Conservation (phyloP, 2,888 invertebrate genomes). For the Tubulanus polymorphus region DNA sequence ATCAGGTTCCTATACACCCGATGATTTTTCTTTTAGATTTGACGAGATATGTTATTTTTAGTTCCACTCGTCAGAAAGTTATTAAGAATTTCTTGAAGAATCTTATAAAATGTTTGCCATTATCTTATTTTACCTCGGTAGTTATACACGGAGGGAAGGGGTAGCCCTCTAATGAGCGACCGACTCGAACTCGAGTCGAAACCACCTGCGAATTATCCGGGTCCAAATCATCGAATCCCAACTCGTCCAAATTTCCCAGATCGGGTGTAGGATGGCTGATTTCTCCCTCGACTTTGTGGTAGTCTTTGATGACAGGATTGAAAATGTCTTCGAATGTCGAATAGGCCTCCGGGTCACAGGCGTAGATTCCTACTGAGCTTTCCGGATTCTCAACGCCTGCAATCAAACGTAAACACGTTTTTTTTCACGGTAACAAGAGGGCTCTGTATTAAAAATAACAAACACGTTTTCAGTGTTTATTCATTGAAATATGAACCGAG, state of each 20-base stretch:
- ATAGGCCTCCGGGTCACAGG: constrained; percentile 38
- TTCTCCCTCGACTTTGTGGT: constrained; percentile 27
- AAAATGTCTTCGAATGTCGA: constrained; percentile 32
- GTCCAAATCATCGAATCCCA: constrained; percentile 78
- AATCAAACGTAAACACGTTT: too few species aligned
- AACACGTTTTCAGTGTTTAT: too few species aligned
- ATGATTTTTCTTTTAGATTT: too few species aligned
- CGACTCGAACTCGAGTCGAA: constrained; percentile 41
- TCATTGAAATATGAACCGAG: too few species aligned
- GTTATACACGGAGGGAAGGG: constrained; percentile 74
- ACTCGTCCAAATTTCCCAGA: constrained; percentile 82
- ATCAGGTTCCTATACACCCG: too few species aligned
- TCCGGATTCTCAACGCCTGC: constrained; percentile 90
- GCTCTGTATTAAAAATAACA: too few species aligned
- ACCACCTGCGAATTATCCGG: constrained; percentile 72
- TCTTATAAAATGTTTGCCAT: not conserved
- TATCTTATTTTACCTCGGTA: constrained; percentile 28
- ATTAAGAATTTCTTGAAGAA: too few species aligned
- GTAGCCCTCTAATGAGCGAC: constrained; percentile 37
- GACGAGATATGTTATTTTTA: too few species aligned
- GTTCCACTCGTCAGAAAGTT: too few species aligned
- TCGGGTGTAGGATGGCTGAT: constrained; percentile 78
- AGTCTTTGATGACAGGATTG: constrained; percentile 54
- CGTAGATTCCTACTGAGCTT: constrained; percentile 64
- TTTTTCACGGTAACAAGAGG: too few species aligned